A percentile compares a stretch with the other conserved stretches of the same genome.
Evolutionary conservation across 2,888 invertebrate genomes (phyloP).

Genomic region (Lasioglossum figueresi): DNA sequence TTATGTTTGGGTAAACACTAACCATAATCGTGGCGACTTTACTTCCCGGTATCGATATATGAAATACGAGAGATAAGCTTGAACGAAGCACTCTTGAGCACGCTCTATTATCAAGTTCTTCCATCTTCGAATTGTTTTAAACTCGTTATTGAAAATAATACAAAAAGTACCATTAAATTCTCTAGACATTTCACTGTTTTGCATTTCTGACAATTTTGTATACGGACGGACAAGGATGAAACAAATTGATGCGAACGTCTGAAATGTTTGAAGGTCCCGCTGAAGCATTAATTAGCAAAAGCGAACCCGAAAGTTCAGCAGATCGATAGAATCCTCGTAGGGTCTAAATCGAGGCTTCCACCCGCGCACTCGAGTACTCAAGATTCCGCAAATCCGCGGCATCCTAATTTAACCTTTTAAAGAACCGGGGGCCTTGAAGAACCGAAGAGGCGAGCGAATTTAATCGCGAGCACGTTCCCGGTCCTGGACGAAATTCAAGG

Average conservation of each 20-base stretch:
- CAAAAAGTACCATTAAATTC: too few species aligned
- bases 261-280: not conserved
- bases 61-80: not conserved
- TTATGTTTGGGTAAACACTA: slow-evolving; percentile 9
- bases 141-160: not conserved
- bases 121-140: not conserved
- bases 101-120: not conserved
- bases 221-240: too few species aligned
- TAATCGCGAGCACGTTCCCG: slow-evolving; percentile 30
- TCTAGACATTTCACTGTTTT: too few species aligned
- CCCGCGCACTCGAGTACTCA: not conserved
- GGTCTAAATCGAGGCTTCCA: not conserved
- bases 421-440: not conserved
- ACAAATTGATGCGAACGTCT: too few species aligned
- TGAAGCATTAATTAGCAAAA: not conserved
- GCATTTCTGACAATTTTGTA: too few species aligned
- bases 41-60: slow-evolving; percentile 4
- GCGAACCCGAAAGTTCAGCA: not conserved
- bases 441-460: not conserved
- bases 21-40: not conserved
- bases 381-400: not conserved
- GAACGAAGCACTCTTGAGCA: not conserved
- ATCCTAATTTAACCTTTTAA: slow-evolving; percentile 3
- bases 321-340: not conserved
- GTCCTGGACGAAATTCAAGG: slow-evolving; percentile 19